These are phyloP conservation scores for Lordiphosa collinella DNA, from an alignment of 1,140 invertebrate species.

Conservation along the genomic window DNA sequence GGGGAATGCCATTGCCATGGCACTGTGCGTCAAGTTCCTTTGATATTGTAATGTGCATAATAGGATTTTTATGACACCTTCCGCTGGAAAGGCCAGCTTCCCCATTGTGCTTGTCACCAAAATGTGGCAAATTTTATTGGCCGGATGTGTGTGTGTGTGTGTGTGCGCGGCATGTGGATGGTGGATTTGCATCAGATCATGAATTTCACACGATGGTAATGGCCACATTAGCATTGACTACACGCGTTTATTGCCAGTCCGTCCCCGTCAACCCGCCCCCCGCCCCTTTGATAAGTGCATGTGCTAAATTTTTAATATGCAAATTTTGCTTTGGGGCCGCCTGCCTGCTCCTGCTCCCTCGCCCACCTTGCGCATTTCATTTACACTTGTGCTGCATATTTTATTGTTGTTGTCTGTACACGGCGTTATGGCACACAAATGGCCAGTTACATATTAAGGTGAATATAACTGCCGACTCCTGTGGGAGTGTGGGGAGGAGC, in stretches of 20 bases:
- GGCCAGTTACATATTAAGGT: slow-evolving; percentile 54
- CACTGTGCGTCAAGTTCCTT: slow-evolving; percentile 33
- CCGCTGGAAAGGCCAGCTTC: slow-evolving; percentile 34
- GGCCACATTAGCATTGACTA: slow-evolving; percentile 72
- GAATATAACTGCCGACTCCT: slow-evolving; percentile 18
- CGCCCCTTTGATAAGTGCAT: slow-evolving; percentile 43
- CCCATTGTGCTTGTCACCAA: slow-evolving; percentile 54
- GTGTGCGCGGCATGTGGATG: slow-evolving; percentile 34
- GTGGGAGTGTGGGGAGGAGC: not conserved
- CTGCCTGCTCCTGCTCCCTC: not conserved
- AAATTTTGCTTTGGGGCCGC: slow-evolving; percentile 35
- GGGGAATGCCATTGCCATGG: slow-evolving; percentile 45
- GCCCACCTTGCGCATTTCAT: slow-evolving; percentile 59
- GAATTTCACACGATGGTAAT: slow-evolving; percentile 69
- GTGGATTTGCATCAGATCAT: slow-evolving; percentile 71
- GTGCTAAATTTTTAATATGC: slow-evolving; percentile 74
- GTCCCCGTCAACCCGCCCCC: not conserved
- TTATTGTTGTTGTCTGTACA: slow-evolving; percentile 50
- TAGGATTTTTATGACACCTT: slow-evolving; percentile 75
- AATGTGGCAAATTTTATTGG: slow-evolving; percentile 65
- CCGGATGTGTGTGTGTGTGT: slow-evolving; percentile 45
- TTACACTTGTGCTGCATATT: slow-evolving; percentile 72
- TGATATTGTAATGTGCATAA: slow-evolving; percentile 75
- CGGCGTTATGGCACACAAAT: slow-evolving; percentile 63
- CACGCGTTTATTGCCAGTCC: slow-evolving; percentile 54